Evolutionary conservation across 2,113 vertebrate species (phyloP).

Genomic region (Stigmatopora nigra): DNA sequence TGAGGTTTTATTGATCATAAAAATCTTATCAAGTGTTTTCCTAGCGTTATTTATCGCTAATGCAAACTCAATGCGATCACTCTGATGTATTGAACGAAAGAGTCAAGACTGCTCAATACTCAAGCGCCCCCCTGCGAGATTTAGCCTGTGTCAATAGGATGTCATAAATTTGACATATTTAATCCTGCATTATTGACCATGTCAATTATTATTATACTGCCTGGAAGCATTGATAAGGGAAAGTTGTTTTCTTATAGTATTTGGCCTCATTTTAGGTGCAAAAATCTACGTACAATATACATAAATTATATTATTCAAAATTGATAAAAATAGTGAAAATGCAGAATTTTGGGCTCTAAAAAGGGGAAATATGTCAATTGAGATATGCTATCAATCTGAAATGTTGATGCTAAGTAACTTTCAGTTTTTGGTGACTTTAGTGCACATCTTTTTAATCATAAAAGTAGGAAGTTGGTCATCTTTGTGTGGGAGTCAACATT

Average conservation of each 20-base stretch:
- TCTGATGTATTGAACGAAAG: not conserved
- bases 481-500: too few relatives aligned
- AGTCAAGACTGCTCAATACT: not conserved
- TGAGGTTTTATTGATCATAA: constrained; percentile 14
- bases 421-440: too few relatives aligned
- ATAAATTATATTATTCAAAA: not conserved
- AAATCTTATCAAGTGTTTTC: constrained; percentile 6
- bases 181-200: not conserved
- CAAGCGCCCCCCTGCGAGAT: not conserved
- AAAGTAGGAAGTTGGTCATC: too few relatives aligned
- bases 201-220: not conserved
- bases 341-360: too few relatives aligned
- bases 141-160: not conserved
- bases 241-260: not conserved
- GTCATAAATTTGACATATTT: not conserved
- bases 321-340: too few relatives aligned
- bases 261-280: not conserved
- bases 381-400: not conserved
- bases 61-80: not conserved
- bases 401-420: too few relatives aligned
- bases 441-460: too few relatives aligned
- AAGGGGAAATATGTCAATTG: too few relatives aligned
- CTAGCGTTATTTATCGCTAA: constrained; percentile 5
- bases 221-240: not conserved
- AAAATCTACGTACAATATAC: not conserved